Conservation (phyloP, 37 sponge, comb jelly and placozoan species). For the Ephydatia muelleri region DNA sequence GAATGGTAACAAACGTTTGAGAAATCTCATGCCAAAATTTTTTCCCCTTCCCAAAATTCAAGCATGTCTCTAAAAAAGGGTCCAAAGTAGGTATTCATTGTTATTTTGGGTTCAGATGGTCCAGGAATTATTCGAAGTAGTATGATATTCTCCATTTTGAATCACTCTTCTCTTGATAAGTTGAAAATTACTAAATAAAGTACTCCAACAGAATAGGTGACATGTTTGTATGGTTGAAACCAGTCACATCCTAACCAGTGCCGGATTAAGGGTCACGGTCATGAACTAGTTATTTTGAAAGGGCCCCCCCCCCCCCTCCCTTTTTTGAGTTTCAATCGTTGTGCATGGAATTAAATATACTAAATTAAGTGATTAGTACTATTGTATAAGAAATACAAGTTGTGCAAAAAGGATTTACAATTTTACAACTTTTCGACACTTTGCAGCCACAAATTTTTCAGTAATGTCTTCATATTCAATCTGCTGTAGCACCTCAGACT, state of each 20-base stretch:
- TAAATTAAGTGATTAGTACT: too few species aligned
- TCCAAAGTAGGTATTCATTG: background rate
- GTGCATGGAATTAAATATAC: too few species aligned
- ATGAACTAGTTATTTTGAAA: too few species aligned
- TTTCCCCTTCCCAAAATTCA: constrained; percentile 3
- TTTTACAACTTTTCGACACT: too few species aligned
- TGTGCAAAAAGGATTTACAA: too few species aligned
- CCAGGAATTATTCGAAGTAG: constrained; percentile 36
- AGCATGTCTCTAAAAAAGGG: constrained; percentile 7
- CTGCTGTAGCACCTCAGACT: too few species aligned
- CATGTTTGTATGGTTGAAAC: constrained; percentile 32
- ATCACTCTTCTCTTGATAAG: background rate
- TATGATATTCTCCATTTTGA: constrained; percentile 27
- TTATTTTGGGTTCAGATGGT: constrained; percentile 7
- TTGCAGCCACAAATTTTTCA: too few species aligned
- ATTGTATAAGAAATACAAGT: too few species aligned
- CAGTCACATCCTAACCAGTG: constrained; percentile 19
- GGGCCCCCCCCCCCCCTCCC: too few species aligned
- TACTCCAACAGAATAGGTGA: constrained; percentile 3
- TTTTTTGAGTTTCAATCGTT: too few species aligned
- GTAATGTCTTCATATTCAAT: too few species aligned
- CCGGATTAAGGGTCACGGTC: too few species aligned
- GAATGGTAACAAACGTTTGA: background rate
- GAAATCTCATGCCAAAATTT: background rate
- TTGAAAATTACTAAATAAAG: constrained; percentile 11